A percentile compares a stretch with the other conserved stretches of the same genome.
phyloP scores from a whole-genome alignment of 2,797 vertebrate species.

The Rachycentron canadum region DNA sequence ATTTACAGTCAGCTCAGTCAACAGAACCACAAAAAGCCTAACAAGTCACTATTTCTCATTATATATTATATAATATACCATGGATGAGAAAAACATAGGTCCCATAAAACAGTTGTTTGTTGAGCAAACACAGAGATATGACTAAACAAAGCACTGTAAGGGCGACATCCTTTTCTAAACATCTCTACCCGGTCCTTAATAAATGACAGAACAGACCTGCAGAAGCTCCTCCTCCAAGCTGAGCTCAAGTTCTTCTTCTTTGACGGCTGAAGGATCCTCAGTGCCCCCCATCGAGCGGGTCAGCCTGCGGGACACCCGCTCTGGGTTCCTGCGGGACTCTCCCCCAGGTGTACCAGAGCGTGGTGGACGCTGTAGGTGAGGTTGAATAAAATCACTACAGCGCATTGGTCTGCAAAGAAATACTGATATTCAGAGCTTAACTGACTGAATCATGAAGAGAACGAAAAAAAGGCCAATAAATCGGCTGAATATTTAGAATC shows the following conservation, averaged over 20 bases:
- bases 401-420: not conserved
- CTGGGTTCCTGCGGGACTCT: constrained; percentile 79
- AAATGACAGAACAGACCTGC: constrained; percentile 68
- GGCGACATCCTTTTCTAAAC: not conserved
- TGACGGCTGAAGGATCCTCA: constrained; percentile 2
- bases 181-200: not conserved
- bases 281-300: constrained; percentile 83
- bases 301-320: constrained; percentile 73
- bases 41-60: no score
- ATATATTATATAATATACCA: not conserved
- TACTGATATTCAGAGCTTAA: not conserved
- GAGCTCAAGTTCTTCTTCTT: constrained; percentile 73
- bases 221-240: constrained; percentile 83
- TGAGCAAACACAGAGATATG: not conserved
- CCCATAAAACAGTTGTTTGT: not conserved
- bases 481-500: not conserved
- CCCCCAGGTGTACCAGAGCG: constrained; percentile 38
- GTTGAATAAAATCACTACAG: constrained; percentile 3
- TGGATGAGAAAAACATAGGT: not conserved
- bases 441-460: not conserved
- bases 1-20: no score
- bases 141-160: not conserved
- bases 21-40: no score
- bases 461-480: not conserved
- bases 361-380: constrained; percentile 65